These are phyloP conservation scores for Corvus hawaiiensis DNA, from an alignment of 2,113 vertebrate genomes.

Conservation along the genomic window DNA sequence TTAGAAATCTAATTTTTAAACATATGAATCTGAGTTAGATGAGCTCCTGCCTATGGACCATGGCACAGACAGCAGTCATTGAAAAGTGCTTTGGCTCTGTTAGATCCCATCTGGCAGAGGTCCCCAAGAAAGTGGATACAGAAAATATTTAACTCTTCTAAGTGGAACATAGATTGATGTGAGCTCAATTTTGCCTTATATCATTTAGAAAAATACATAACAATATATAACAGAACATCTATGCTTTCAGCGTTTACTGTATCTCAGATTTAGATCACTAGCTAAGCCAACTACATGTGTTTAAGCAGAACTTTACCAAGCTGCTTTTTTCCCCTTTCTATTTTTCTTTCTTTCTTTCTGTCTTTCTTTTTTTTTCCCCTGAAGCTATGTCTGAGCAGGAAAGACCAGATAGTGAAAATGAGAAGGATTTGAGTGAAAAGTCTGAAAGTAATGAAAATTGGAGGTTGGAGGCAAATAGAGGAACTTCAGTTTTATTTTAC, in stretches of 20 bases:
- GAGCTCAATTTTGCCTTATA: not conserved
- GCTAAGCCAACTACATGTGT: not conserved
- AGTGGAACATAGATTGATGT: not conserved
- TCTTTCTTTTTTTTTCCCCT: accelerated
- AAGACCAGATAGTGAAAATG: not conserved
- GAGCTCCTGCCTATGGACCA: not conserved
- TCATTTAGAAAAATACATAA: not conserved
- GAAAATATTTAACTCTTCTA: slow-evolving; percentile 8
- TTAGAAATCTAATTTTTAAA: not conserved
- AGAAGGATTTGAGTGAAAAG: not conserved
- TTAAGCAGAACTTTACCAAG: not conserved
- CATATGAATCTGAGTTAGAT: not conserved
- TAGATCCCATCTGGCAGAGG: not conserved
- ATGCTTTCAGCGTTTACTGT: not conserved
- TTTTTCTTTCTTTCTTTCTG: not conserved
- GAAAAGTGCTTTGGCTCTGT: not conserved
- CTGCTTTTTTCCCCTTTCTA: not conserved
- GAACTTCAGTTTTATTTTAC: not conserved
- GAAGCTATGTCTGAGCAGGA: not conserved
- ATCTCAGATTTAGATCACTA: not conserved
- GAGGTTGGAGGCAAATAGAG: not conserved
- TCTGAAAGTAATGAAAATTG: not conserved
- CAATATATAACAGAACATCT: not conserved
- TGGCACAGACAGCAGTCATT: not conserved
- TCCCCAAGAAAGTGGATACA: not conserved